Conservation (phyloP, 2,888 invertebrate genomes). For the Ophion obscuratus region DNA sequence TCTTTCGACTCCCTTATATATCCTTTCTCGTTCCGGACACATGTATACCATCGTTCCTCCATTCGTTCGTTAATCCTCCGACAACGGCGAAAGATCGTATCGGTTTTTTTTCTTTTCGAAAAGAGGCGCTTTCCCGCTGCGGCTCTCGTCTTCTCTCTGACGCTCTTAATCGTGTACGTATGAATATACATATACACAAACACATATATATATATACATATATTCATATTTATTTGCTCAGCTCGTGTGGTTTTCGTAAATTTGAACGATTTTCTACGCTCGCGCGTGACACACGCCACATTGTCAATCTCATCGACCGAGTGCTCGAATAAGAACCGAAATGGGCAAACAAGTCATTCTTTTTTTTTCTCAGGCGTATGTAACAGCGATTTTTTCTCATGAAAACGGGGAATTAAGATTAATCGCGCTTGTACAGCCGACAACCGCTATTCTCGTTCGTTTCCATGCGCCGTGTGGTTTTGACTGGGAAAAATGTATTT, state of each 20-base stretch:
- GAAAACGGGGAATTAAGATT: conserved; percentile 1
- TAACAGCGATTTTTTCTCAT: conserved; percentile 1
- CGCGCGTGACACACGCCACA: too few species aligned
- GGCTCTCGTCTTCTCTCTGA: conserved; percentile 67
- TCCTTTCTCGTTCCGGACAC: conserved; percentile 30
- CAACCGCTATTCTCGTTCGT: neutral
- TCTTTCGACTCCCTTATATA: conserved; percentile 22
- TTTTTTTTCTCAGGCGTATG: neutral
- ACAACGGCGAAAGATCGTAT: conserved; percentile 72
- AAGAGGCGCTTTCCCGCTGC: conserved; percentile 67
- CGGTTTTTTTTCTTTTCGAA: conserved; percentile 61
- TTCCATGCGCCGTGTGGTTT: too few species aligned
- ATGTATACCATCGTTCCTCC: conserved; percentile 54
- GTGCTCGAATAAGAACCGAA: neutral
- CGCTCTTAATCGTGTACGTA: conserved; percentile 54
- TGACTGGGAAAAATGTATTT: too few species aligned
- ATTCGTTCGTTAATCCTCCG: conserved; percentile 71
- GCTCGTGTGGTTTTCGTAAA: too few species aligned
- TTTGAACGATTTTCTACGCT: too few species aligned
- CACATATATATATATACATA: too few species aligned
- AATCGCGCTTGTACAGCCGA: neutral
- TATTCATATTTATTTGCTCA: too few species aligned
- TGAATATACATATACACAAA: conserved; percentile 5
- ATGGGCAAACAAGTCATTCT: neutral
- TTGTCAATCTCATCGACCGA: too few species aligned